Evolutionary conservation across 2,888 invertebrate genomes (phyloP).

Genomic region (Scotopteryx bipunctaria): DNA sequence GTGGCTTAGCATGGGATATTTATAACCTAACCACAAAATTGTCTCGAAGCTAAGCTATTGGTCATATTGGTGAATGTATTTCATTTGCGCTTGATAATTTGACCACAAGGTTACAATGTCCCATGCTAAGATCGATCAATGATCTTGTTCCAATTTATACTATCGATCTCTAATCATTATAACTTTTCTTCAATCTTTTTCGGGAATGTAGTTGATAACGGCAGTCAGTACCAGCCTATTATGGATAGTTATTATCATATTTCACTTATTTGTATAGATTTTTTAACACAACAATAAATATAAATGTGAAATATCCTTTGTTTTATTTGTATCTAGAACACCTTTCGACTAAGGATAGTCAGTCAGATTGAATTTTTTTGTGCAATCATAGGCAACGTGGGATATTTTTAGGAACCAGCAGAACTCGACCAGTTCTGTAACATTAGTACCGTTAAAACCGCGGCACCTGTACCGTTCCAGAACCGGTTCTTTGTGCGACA

Average conservation of each 20-base stretch:
- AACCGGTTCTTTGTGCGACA: too few species aligned
- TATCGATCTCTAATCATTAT: slow-evolving; percentile 37
- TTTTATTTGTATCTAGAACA: slow-evolving; percentile 65
- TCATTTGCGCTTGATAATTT: background rate
- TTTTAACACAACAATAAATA: slow-evolving; percentile 83
- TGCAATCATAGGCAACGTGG: too few species aligned
- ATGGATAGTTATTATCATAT: slow-evolving; percentile 75
- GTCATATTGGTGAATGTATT: background rate
- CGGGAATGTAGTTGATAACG: slow-evolving; percentile 40
- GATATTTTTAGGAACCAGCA: too few species aligned
- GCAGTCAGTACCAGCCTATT: slow-evolving; percentile 61
- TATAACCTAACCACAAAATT: background rate
- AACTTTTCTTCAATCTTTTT: slow-evolving; percentile 28
- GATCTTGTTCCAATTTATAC: slow-evolving; percentile 30
- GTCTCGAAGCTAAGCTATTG: background rate
- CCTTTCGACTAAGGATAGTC: too few species aligned
- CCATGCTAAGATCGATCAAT: slow-evolving; percentile 16
- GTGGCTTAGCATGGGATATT: background rate
- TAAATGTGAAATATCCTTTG: slow-evolving; percentile 77
- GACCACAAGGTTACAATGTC: background rate
- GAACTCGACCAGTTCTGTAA: too few species aligned
- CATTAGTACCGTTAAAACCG: too few species aligned
- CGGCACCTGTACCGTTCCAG: too few species aligned
- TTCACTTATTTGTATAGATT: slow-evolving; percentile 82
- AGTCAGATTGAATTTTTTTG: too few species aligned